Evolutionary conservation across 1,140 invertebrate species (phyloP).

Genomic region (Microplitis mediator): DNA sequence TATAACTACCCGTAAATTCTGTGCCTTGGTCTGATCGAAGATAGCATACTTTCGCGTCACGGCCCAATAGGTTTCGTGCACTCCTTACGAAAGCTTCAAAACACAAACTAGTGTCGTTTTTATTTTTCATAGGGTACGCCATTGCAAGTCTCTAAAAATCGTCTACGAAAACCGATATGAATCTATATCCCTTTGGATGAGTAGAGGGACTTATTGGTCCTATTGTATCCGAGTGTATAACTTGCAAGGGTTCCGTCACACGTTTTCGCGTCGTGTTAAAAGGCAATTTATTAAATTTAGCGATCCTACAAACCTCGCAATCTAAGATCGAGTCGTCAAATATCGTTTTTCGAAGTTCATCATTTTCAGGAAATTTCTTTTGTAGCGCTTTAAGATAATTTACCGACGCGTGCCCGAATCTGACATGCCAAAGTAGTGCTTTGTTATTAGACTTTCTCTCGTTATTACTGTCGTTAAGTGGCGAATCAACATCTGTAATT

Average conservation of each 20-base stretch:
- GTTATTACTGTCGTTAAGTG: slow-evolving; percentile 16
- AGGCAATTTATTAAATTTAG: slow-evolving; percentile 21
- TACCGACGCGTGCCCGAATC: slow-evolving; percentile 17
- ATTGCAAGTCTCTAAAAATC: slow-evolving; percentile 22
- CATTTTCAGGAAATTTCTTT: slow-evolving; percentile 8
- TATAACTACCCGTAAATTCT: slow-evolving; percentile 21
- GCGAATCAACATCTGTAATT: slow-evolving; percentile 15
- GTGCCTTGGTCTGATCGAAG: slow-evolving; percentile 19
- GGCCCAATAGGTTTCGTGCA: slow-evolving; percentile 17
- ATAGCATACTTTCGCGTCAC: slow-evolving; percentile 24
- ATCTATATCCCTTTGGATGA: slow-evolving; percentile 21
- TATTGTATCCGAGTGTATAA: slow-evolving; percentile 21
- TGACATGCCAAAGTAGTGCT: slow-evolving; percentile 26
- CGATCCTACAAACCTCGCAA: slow-evolving; percentile 19
- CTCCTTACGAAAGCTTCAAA: slow-evolving; percentile 17
- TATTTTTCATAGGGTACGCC: slow-evolving; percentile 22
- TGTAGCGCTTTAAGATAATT: slow-evolving; percentile 18
- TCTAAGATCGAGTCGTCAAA: slow-evolving; percentile 1
- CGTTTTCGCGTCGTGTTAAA: slow-evolving; percentile 17
- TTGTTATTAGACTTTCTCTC: neutral
- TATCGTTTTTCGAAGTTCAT: neutral
- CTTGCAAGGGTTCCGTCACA: slow-evolving; percentile 16
- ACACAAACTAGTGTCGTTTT: slow-evolving; percentile 14
- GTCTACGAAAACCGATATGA: slow-evolving; percentile 19
- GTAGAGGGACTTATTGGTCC: slow-evolving; percentile 22